Evolutionary conservation across 2,797 vertebrate genomes (phyloP).

Genomic region (Phyllotis vaccarum): DNA sequence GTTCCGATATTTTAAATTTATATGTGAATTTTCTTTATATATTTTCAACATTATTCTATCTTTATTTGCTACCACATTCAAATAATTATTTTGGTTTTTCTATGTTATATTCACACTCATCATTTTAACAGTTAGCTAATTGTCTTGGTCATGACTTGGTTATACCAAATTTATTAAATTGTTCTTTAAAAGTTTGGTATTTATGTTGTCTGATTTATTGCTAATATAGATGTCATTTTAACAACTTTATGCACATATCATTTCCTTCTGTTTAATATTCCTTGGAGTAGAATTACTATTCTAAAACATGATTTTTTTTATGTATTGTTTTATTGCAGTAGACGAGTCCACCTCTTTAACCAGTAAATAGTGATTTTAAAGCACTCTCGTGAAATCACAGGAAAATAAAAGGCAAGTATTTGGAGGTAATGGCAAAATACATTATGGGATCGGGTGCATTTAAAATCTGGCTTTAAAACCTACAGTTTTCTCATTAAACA

Average conservation of each 20-base stretch:
- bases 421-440: constrained; percentile 35
- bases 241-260: constrained; percentile 13
- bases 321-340: constrained; percentile 56
- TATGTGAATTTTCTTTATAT: constrained; percentile 44
- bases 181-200: constrained; percentile 16
- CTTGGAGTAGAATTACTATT: constrained; percentile 55
- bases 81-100: constrained; percentile 33
- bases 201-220: constrained; percentile 63
- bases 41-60: constrained; percentile 47
- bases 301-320: constrained; percentile 50
- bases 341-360: constrained; percentile 51
- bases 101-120: constrained; percentile 18
- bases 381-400: constrained; percentile 17
- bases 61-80: constrained; percentile 48
- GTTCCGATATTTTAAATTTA: constrained; percentile 45
- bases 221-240: constrained; percentile 39
- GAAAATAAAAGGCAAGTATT: constrained; percentile 44
- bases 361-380: constrained; percentile 63
- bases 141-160: not conserved
- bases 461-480: constrained; percentile 51
- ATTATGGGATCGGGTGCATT: constrained; percentile 12
- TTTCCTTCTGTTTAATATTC: constrained; percentile 57
- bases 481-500: constrained; percentile 54
- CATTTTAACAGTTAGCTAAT: constrained; percentile 17
- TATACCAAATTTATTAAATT: constrained; percentile 35